A percentile compares a stretch with the other conserved stretches of the same genome.
These are phyloP conservation scores for Toxotes chatareus DNA, from an alignment of 2,113 vertebrate genomes.

Conservation along the genomic window DNA sequence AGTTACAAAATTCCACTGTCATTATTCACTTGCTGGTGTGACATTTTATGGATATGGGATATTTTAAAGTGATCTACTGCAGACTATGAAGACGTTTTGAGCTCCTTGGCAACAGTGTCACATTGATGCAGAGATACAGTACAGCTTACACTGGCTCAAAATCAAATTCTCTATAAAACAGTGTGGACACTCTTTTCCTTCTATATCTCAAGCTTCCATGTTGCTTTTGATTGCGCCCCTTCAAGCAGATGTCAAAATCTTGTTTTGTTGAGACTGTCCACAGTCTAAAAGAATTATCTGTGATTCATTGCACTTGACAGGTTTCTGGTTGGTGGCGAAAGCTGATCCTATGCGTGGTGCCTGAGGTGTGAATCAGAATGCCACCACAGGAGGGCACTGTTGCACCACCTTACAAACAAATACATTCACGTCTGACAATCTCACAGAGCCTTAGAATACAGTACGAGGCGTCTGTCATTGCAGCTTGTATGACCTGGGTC, in stretches of 20 bases:
- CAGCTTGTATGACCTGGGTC: not conserved
- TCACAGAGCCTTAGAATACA: too few species aligned
- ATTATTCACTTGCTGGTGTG: slow-evolving; percentile 30
- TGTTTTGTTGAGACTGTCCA: not conserved
- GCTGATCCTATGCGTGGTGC: not conserved
- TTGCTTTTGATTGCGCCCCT: slow-evolving; percentile 9
- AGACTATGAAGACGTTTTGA: slow-evolving; percentile 1
- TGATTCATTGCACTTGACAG: not conserved
- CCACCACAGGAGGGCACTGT: slow-evolving; percentile 71
- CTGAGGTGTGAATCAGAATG: not conserved
- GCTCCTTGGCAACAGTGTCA: slow-evolving; percentile 9
- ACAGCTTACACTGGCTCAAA: not conserved
- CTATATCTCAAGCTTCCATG: not conserved
- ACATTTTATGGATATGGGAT: slow-evolving; percentile 46
- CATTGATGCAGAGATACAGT: not conserved
- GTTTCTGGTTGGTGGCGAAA: not conserved
- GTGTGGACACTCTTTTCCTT: not conserved
- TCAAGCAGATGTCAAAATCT: slow-evolving; percentile 5
- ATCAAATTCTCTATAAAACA: not conserved
- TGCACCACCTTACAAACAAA: slow-evolving; percentile 32
- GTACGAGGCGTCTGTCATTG: not conserved
- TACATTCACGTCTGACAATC: not conserved
- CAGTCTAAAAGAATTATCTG: not conserved
- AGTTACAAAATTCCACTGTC: slow-evolving; percentile 26
- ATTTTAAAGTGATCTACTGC: slow-evolving; percentile 45